Base-by-base conservation (phyloP, 2,797 vertebrate species). In the Siniperca obscura region DNA sequence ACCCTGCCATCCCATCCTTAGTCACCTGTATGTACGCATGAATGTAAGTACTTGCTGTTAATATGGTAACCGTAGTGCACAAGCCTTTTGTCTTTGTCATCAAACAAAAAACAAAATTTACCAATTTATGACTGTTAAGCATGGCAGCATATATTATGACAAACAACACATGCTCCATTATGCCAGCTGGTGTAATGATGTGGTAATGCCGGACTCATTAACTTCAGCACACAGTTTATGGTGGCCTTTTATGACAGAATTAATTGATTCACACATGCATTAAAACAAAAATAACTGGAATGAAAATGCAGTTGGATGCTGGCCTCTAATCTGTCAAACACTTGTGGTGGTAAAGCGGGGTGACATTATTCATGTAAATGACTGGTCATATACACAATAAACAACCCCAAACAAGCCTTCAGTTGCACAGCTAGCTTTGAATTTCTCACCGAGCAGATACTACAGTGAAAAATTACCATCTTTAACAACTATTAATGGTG, bases 211-310 rank as follows among this genome's bases (percentile, higher is more conserved):
- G 96, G 96, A 97, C 97, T 98, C 97, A 98, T 99, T 98, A 98
- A 97, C 97, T 97, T 95, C 96, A 95, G 96, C 97, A 96, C 97
- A 98, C 97, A 97, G 96, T 98, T 99, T 98, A 99, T 90, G 95
- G 97, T 96, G 96, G 96, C 96, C 96, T 97, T 93, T 97, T 97
- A 98, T 95, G 96, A 97, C 97, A 95, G 94, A 96, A 97, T 98
- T 98, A 98, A 98, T 98, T 97, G 97, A 98, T 98, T 97, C 97
- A 96, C 97, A 97, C 97, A 96, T 97, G 97, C 96, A 98, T 97
- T 98, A 97, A 97, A 98, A 96, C 96, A 97, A 97, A 98, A 98
- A 98, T 97, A 98, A 98, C 96, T 96, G 95, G 95, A 96, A 95
- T 96, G 94, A 96, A 86, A 97, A 97, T 97, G 96, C 95, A 95